Base-by-base conservation (phyloP, 2,888 invertebrate species). In the Pseudococcus longispinus region DNA sequence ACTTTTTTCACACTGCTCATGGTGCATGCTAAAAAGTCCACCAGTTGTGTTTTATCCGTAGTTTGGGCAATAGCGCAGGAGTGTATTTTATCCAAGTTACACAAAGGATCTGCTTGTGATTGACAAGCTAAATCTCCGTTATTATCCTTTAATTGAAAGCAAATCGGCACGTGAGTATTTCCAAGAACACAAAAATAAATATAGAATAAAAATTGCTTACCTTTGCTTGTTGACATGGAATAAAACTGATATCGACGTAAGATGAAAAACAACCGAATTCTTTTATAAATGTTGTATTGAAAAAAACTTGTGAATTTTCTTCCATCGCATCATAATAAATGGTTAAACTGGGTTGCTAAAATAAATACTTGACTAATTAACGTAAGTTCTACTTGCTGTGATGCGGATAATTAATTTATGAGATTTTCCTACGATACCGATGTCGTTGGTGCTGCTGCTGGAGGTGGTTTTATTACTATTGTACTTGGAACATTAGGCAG, bases 301-400 rank as follows among this genome's bases (percentile, higher is more conserved):
- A 37, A 23, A 80, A 42, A 15, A 80, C 42, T 80, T 80, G 77
- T 20, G 77, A 80, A 80, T 80, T 80, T 80, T 42, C 77, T n/a
- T 80, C 77, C 77, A 80, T 80, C 13, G 77, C 77, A 20, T 42
- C 77, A 15, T 80, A 80, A 23, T 80, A 80, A 13, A 80, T 80
- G 8, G 77, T 80, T 20, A 80, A 42, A 80, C 77, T 80, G 20
- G n/a, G 77, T 80, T 80, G 6, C 77, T 80, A 32, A 29, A 37
- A 77, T 15, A 77, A 29, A 18, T 32, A 18, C 15, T n/a, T n/a
- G n/a, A n/a, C n/a, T n/a, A n/a, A n/a, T n/a, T n/a, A n/a, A n/a
- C n/a, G n/a, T n/a, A n/a, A n/a, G n/a, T n/a, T n/a, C n/a, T n/a
- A n/a, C n/a, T n/a, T 32, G 5, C 32, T 32, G 32, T 32, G 32